Percentiles rank a stretch among this genome's conserved stretches.
phyloP scores from a whole-genome alignment of 2,888 invertebrate genomes.

The Polydesmus complanatus region DNA sequence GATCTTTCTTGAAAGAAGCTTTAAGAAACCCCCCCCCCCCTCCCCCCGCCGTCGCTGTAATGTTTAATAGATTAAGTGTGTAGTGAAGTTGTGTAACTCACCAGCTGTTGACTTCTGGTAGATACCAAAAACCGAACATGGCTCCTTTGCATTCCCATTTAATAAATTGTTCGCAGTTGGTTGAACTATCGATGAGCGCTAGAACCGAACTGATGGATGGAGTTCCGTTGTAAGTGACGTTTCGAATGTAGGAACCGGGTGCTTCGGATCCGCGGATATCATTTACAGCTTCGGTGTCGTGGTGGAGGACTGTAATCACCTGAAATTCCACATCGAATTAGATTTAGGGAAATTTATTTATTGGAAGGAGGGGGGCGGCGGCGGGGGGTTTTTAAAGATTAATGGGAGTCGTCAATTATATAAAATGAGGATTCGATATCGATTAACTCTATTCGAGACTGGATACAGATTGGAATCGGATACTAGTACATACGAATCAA shows the following conservation, averaged over 20 bases:
- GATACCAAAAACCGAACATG: slow-evolving; percentile 25
- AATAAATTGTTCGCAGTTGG: slow-evolving; percentile 25
- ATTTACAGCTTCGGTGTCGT: slow-evolving; percentile 21
- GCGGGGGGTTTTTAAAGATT: too few species aligned
- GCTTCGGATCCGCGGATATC: slow-evolving; percentile 22
- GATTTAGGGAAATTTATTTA: background rate
- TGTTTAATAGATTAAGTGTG: too few species aligned
- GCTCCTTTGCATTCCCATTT: slow-evolving; percentile 25
- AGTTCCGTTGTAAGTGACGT: slow-evolving; percentile 21
- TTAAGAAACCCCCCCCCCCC: too few species aligned
- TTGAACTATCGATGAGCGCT: slow-evolving; percentile 22
- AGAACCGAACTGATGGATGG: slow-evolving; percentile 18
- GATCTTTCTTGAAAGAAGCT: too few species aligned
- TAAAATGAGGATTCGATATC: too few species aligned
- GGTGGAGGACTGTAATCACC: slow-evolving; percentile 23
- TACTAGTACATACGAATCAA: too few species aligned
- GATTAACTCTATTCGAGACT: too few species aligned
- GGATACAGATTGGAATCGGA: too few species aligned
- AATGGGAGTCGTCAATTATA: too few species aligned
- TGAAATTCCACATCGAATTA: slow-evolving; percentile 9
- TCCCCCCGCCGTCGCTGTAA: too few species aligned
- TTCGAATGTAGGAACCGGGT: slow-evolving; percentile 22
- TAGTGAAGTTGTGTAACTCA: slow-evolving; percentile 11
- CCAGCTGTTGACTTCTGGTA: slow-evolving; percentile 22
- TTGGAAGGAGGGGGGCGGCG: background rate